phyloP scores from a whole-genome alignment of 2,888 invertebrate species.

The Pseudanteris insignis region DNA sequence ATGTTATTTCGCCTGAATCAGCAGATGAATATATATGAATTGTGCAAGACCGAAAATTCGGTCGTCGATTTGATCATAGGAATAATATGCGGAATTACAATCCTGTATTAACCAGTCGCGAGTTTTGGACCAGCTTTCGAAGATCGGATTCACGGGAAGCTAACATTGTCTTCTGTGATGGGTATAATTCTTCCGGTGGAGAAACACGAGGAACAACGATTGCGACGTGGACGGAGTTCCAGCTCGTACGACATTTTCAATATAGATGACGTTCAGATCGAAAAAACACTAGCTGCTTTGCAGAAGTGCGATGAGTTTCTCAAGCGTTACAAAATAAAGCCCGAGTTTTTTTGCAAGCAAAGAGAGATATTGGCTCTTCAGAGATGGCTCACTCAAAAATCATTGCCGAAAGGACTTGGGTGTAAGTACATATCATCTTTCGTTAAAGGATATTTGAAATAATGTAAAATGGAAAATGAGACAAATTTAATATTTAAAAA shows the following conservation, averaged over 20 bases:
- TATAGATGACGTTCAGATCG: conserved; percentile 57
- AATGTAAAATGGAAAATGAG: too few species aligned
- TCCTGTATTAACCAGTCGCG: too few species aligned
- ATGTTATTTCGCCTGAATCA: too few species aligned
- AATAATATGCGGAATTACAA: too few species aligned
- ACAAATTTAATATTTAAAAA: too few species aligned
- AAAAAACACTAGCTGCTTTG: conserved; percentile 66
- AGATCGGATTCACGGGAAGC: conserved; percentile 17
- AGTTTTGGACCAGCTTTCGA: conserved; percentile 33
- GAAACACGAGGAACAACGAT: conserved; percentile 75
- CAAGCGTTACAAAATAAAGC: conserved; percentile 74
- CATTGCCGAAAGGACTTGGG: too few species aligned
- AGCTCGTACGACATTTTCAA: conserved; percentile 49
- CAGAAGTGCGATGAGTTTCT: conserved; percentile 74
- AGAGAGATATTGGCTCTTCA: conserved; percentile 66
- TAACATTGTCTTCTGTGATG: conserved; percentile 49
- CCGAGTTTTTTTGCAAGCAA: conserved; percentile 82
- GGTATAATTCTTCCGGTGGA: conserved; percentile 81
- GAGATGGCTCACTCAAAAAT: conserved; percentile 56
- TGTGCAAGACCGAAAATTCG: too few species aligned
- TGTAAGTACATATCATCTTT: too few species aligned
- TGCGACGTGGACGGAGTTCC: conserved; percentile 49
- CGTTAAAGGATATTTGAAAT: too few species aligned
- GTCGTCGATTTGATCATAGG: too few species aligned
- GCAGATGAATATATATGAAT: too few species aligned